Evolutionary conservation across 1,140 invertebrate genomes (phyloP).

Genomic region (Trichomalopsis sarcophagae): DNA sequence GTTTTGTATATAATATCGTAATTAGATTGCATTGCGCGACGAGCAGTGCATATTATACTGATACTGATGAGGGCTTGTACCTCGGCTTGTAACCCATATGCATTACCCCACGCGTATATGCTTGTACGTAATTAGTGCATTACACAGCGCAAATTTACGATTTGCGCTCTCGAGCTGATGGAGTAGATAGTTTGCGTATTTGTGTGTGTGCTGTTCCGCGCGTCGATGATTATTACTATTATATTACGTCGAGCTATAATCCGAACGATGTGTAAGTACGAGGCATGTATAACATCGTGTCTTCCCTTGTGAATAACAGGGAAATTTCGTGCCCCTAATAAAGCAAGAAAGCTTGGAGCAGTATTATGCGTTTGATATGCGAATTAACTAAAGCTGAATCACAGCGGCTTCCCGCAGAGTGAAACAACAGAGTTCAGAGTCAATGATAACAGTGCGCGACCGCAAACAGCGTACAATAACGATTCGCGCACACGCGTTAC

Average conservation of each 20-base stretch:
- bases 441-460: neutral
- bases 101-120: neutral
- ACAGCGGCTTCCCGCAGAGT: neutral
- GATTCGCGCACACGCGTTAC: neutral
- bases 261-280: no score
- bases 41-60: neutral
- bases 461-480: neutral
- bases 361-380: neutral
- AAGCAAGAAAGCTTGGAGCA: no score
- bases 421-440: neutral
- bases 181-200: no score
- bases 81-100: neutral
- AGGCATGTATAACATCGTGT: no score
- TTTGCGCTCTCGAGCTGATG: no score
- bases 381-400: neutral
- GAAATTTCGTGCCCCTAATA: no score
- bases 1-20: neutral
- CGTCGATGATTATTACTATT: no score
- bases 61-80: neutral
- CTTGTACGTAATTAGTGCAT: neutral
- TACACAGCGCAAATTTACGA: neutral
- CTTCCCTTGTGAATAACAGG: no score
- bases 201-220: no score
- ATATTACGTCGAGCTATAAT: no score
- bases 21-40: neutral